Evolutionary conservation across 1,140 invertebrate genomes (phyloP), one percentile per base, ranked within the genome.

Genomic region (Drosophila bocki): DNA sequence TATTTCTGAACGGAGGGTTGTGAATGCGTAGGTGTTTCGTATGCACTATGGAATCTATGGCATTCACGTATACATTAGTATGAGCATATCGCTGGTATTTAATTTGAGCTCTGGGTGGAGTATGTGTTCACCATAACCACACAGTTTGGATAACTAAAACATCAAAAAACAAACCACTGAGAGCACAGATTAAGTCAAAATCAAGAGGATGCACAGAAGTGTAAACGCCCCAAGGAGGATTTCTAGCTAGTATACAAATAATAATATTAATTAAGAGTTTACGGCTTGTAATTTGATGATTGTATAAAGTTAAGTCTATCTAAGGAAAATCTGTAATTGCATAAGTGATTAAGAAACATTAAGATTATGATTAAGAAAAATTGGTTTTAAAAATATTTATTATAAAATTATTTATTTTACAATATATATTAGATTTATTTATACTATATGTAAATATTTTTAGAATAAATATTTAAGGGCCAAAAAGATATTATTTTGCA

Each of bases 11-110:
- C 63, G 75, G 61, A 60, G 62, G 53, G 48, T 51, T 32, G 59
- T 48, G 63, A 57, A 39, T 58, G 57, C 70, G 81, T 84, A 85
- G 77, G 82, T 85, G 74, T 78, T 37, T 59, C 64, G 53, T 53
- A 65, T 61, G 42, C 33, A 35, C 17, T 13, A 19, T 22, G 32
- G 32, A 53, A 19, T 53, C 51, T 35, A 9, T 19, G 51, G 51
- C 17, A 53, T 53, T 53, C 51, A 47, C 65, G 17, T 57, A 15
- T 33, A 26, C 39, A 39, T 39, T 11, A 35, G 35, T 72, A 44
- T 65, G 37, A 29, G 51, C 26, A 58, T 72, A 53, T 50, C 33
- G 72, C 37, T 67, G 33, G 67, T 50, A 57, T 77, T 78, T 65
- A 48, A 68, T 65, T 41, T 50, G 7, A 35, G 11, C 11, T 35